These are phyloP conservation scores for Polyommatus icarus DNA, from an alignment of 2,888 invertebrate species.

Conservation along the genomic window DNA sequence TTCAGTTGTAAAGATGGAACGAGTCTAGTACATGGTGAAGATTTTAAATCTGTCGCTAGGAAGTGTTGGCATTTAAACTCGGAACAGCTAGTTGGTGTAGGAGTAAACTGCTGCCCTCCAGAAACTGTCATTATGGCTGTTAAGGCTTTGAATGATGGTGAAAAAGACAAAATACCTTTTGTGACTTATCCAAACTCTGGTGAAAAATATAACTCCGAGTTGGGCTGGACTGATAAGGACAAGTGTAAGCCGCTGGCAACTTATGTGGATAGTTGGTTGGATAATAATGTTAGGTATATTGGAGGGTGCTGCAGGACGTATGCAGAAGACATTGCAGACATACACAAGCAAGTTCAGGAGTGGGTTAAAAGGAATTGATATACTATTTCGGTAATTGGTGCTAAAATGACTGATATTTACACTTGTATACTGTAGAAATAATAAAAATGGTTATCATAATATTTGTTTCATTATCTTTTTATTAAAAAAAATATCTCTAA, in stretches of 20 bases:
- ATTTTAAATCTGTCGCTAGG: constrained; percentile 83
- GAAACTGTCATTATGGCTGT: constrained; percentile 58
- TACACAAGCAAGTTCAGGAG: constrained; percentile 52
- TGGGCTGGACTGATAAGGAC: constrained; percentile 84
- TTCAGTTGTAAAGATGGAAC: constrained; percentile 87
- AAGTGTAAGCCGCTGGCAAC: constrained; percentile 83
- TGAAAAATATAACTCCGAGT: constrained; percentile 83
- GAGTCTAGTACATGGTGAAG: constrained; percentile 87
- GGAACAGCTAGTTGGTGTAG: constrained; percentile 87
- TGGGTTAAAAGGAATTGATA: constrained; percentile 18
- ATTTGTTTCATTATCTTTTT: background rate
- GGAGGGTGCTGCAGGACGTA: constrained; percentile 94
- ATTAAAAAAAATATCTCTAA: background rate
- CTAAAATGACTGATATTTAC: background rate
- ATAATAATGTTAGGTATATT: constrained; percentile 88
- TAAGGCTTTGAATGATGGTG: constrained; percentile 52
- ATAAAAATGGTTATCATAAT: background rate
- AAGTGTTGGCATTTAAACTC: constrained; percentile 84
- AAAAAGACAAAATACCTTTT: constrained; percentile 80
- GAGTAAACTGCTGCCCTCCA: constrained; percentile 89
- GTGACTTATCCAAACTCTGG: constrained; percentile 96
- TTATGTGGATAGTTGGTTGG: constrained; percentile 88
- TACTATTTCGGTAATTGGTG: background rate
- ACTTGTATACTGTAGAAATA: background rate
- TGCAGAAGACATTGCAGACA: constrained; percentile 86